Percentiles rank a stretch among this genome's conserved stretches.
phyloP scores from a whole-genome alignment of 2,888 invertebrate species.

The Capitulum mitella region DNA sequence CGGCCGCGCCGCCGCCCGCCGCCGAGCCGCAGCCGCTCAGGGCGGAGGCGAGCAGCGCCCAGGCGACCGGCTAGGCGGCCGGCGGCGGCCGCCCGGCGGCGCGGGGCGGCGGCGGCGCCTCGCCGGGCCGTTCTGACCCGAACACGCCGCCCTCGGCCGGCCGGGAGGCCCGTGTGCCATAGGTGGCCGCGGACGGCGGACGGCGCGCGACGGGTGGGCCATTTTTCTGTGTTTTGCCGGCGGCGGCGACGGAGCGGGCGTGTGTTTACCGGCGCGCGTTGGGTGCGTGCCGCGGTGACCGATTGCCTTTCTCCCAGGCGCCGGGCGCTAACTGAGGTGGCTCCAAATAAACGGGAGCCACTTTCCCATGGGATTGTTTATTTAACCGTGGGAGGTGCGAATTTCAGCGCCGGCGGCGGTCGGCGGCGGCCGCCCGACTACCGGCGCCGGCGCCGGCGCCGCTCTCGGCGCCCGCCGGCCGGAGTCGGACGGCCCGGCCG shows the following conservation, averaged over 20 bases:
- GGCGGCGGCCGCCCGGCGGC: background rate
- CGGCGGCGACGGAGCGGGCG: background rate
- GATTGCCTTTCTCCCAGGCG: background rate
- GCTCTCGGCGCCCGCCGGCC: background rate
- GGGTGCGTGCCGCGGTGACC: background rate
- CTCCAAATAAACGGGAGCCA: background rate
- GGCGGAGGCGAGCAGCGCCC: background rate
- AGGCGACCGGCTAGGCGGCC: background rate
- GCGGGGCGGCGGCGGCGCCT: background rate
- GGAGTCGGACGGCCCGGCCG: background rate
- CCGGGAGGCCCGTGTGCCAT: background rate
- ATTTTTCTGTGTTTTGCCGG: background rate
- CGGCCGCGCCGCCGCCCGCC: slow-evolving; percentile 12
- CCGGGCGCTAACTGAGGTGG: background rate
- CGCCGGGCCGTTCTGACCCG: too few relatives aligned
- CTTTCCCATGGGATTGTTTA: slow-evolving; percentile 16
- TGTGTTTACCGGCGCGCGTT: background rate
- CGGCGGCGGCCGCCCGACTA: background rate
- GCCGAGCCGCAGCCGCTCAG: background rate
- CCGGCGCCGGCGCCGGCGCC: background rate
- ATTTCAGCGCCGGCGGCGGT: background rate
- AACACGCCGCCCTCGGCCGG: background rate
- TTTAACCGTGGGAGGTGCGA: slow-evolving; percentile 11
- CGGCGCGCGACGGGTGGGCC: background rate
- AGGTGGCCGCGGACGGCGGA: background rate